These are phyloP conservation scores for Tragelaphus imberbis DNA, from an alignment of 2,113 vertebrate genomes.

Conservation along the genomic window DNA sequence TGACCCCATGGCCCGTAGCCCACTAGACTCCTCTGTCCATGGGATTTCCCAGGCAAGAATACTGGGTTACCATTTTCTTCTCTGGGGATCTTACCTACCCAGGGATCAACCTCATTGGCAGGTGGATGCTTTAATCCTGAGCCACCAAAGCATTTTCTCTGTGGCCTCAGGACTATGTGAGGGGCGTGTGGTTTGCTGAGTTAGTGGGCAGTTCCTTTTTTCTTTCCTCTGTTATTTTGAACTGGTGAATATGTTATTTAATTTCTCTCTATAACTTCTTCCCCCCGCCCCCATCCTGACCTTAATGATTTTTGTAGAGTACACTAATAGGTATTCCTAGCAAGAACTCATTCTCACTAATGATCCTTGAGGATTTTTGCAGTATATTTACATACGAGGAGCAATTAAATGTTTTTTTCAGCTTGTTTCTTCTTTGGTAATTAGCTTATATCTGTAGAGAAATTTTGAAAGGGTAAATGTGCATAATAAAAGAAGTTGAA, in stretches of 20 bases:
- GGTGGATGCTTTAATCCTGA: background rate
- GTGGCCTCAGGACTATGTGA: background rate
- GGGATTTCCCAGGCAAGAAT: background rate
- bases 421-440: background rate
- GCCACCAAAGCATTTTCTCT: background rate
- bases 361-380: background rate
- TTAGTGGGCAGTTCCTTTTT: background rate
- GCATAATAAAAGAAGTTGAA: background rate
- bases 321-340: background rate
- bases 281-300: rapidly evolving
- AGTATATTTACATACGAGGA: background rate
- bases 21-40: background rate
- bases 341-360: background rate
- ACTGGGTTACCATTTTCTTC: background rate
- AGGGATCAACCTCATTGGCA: background rate
- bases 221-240: background rate
- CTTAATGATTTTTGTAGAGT: background rate
- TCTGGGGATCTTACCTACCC: background rate
- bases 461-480: background rate
- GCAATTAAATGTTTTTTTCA: background rate
- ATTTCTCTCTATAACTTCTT: background rate
- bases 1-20: background rate
- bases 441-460: background rate
- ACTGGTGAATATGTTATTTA: background rate
- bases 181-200: background rate